Evolutionary conservation across 2,888 invertebrate genomes (phyloP).

Genomic region (Lasioglossum vierecki): DNA sequence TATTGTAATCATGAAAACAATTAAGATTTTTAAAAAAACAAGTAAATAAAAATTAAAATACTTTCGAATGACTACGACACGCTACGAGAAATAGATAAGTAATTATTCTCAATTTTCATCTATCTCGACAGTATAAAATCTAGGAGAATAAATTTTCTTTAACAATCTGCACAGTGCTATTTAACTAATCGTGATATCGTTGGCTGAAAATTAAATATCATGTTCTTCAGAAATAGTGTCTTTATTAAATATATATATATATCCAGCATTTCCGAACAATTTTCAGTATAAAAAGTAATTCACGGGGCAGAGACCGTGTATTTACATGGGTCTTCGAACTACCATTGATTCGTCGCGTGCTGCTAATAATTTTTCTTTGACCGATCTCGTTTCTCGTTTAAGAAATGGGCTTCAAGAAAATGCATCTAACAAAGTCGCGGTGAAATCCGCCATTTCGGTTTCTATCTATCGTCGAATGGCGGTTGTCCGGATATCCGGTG

Average conservation of each 20-base stretch:
- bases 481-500: constrained; percentile 39
- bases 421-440: neutral
- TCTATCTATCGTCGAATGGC: constrained; percentile 6
- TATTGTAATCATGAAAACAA: neutral
- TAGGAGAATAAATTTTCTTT: neutral
- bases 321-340: constrained; percentile 41
- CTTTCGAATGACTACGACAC: neutral
- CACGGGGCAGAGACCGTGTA: constrained; percentile 26
- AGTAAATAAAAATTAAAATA: neutral
- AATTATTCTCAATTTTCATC: neutral
- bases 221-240: constrained; percentile 33
- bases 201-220: constrained; percentile 41
- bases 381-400: neutral
- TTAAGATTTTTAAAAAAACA: neutral
- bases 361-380: constrained; percentile 57
- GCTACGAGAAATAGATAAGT: neutral
- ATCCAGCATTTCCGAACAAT: constrained; percentile 39
- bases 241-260: constrained; percentile 45
- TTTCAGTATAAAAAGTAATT: constrained; percentile 51
- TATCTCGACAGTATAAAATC: neutral
- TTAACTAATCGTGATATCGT: neutral
- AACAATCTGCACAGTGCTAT: constrained; percentile 16
- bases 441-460: constrained; percentile 9
- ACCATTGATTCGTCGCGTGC: constrained; percentile 25
- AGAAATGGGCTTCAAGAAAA: neutral